phyloP scores from a whole-genome alignment of 2,113 vertebrate species.

The Falcunculus frontatus region DNA sequence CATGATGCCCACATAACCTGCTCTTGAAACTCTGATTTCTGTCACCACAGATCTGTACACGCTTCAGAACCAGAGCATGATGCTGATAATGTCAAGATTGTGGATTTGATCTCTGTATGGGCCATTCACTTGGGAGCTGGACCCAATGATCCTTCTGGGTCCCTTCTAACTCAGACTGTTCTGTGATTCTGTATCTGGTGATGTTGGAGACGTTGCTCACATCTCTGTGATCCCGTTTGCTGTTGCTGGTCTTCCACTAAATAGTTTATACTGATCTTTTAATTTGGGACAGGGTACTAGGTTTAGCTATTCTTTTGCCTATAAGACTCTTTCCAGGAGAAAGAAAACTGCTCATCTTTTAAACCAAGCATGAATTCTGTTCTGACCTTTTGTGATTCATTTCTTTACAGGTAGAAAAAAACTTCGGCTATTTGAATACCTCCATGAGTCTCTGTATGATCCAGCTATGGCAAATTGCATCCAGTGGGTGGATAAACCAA shows the following conservation, averaged over 20 bases:
- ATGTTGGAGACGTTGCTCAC: no score
- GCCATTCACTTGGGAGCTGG: background rate
- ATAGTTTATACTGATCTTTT: background rate
- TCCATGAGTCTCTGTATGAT: conserved; percentile 85
- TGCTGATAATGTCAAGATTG: background rate
- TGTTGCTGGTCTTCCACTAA: background rate
- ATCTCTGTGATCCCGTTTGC: background rate
- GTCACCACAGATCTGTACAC: background rate
- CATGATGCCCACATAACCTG: background rate
- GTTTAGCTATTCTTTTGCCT: background rate
- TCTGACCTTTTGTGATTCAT: background rate
- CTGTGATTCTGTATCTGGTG: fast-evolving
- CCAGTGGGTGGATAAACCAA: conserved; percentile 89
- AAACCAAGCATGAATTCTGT: background rate
- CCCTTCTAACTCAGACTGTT: background rate
- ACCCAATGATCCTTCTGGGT: background rate
- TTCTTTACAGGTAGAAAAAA: conserved; percentile 84
- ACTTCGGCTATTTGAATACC: conserved; percentile 90
- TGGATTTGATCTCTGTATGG: background rate
- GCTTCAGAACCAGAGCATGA: background rate
- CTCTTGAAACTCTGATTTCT: background rate
- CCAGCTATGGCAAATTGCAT: conserved; percentile 91
- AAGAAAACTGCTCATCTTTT: background rate
- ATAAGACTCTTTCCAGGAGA: background rate
- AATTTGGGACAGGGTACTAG: background rate